Conservation (phyloP, 2,888 invertebrate genomes). For the Cantharis rufa region DNA sequence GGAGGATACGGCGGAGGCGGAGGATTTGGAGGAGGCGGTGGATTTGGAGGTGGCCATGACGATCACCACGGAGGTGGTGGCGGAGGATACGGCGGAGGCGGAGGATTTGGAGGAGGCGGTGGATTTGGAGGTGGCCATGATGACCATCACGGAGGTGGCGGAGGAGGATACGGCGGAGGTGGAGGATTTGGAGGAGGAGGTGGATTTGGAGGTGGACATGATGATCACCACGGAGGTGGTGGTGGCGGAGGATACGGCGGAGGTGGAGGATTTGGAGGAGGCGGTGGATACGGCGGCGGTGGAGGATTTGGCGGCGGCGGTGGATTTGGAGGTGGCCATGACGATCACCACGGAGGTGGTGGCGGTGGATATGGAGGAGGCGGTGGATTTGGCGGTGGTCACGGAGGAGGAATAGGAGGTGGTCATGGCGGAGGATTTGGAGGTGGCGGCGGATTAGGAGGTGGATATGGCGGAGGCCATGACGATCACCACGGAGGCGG, state of each 20-base stretch:
- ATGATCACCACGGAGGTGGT: constrained; percentile 27
- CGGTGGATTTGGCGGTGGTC: constrained; percentile 10
- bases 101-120: constrained; percentile 38
- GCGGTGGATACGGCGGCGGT: constrained; percentile 8
- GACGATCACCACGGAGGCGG: constrained; percentile 10
- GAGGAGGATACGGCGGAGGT: constrained; percentile 40
- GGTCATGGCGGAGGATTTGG: constrained; percentile 8
- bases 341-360: constrained; percentile 5
- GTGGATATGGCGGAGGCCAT: constrained; percentile 18
- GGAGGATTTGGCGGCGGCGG: constrained; percentile 2
- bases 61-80: constrained; percentile 34
- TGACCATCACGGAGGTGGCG: constrained; percentile 8
- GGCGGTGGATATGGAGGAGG: constrained; percentile 14
- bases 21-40: constrained; percentile 47
- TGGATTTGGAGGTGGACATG: constrained; percentile 52
- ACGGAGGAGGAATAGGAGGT: constrained; percentile 7
- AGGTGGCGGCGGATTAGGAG: constrained; percentile 14
- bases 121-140: background rate
- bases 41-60: constrained; percentile 15
- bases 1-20: constrained; percentile 41
- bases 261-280: constrained; percentile 12
- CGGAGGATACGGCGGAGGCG: constrained; percentile 5
- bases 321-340: background rate
- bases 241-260: constrained; percentile 7
- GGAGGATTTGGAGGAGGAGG: constrained; percentile 41